phyloP scores from a whole-genome alignment of 2,888 invertebrate species.

The Drosophila heteroneura region DNA sequence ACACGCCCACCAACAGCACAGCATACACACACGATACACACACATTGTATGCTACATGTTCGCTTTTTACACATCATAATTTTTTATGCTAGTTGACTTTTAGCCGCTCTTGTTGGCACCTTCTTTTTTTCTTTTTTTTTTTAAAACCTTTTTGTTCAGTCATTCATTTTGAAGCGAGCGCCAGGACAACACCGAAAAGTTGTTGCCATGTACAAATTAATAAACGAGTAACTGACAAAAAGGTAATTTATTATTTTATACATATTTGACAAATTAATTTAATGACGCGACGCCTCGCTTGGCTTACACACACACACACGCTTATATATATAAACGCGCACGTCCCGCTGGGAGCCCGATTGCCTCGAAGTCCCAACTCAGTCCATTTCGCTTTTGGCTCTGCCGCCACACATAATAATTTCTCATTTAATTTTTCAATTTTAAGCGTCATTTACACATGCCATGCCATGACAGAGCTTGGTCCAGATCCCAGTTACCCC shows the following conservation, averaged over 20 bases:
- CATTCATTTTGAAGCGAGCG: slow-evolving; percentile 61
- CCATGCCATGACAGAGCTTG: slow-evolving; percentile 72
- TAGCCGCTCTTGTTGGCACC: slow-evolving; percentile 65
- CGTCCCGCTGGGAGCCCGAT: slow-evolving; percentile 44
- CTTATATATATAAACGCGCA: neutral
- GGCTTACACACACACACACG: slow-evolving; percentile 38
- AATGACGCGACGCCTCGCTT: slow-evolving; percentile 74
- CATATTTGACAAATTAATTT: slow-evolving; percentile 84
- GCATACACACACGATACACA: slow-evolving; percentile 2
- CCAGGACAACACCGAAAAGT: slow-evolving; percentile 68
- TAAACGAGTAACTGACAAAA: slow-evolving; percentile 82
- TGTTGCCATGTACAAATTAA: slow-evolving; percentile 82
- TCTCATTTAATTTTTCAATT: slow-evolving; percentile 83
- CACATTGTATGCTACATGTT: slow-evolving; percentile 49
- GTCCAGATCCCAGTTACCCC: slow-evolving; percentile 64
- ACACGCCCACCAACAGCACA: slow-evolving; percentile 2
- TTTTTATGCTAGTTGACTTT: slow-evolving; percentile 80
- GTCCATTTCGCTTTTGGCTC: slow-evolving; percentile 43
- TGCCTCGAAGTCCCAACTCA: slow-evolving; percentile 27
- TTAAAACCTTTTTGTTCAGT: slow-evolving; percentile 55
- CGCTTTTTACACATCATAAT: slow-evolving; percentile 78
- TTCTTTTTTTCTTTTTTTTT: slow-evolving; percentile 36
- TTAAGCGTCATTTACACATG: slow-evolving; percentile 83
- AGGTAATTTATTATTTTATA: slow-evolving; percentile 83
- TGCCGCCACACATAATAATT: slow-evolving; percentile 82